These are phyloP conservation scores for Tanaodytes sp. DNA, from an alignment of 2,888 invertebrate genomes.

Conservation along the genomic window DNA sequence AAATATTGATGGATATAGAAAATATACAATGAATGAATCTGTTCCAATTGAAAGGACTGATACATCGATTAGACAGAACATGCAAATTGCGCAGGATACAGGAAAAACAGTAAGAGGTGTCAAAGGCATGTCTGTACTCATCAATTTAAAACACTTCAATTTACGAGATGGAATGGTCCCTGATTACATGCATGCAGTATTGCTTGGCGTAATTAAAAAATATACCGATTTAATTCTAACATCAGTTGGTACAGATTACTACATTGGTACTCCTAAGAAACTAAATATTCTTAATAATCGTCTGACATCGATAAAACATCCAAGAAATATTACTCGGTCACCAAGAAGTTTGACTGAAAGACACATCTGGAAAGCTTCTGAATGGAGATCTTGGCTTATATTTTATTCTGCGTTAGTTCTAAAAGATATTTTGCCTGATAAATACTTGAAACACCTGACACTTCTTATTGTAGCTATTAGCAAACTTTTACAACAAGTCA, in stretches of 20 bases:
- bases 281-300: slow-evolving; percentile 8
- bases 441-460: too few relatives aligned
- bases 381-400: too few relatives aligned
- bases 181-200: slow-evolving; percentile 50
- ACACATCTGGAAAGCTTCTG: too few relatives aligned
- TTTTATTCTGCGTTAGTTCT: too few relatives aligned
- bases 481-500: too few relatives aligned
- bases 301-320: neutral
- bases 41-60: slow-evolving; percentile 19
- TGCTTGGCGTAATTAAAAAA: slow-evolving; percentile 36
- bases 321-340: slow-evolving; percentile 1
- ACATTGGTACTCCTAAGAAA: slow-evolving; percentile 22
- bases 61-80: neutral
- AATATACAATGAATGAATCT: slow-evolving; percentile 15
- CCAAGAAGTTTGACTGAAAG: too few relatives aligned
- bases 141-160: slow-evolving; percentile 39
- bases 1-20: slow-evolving; percentile 1
- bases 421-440: too few relatives aligned
- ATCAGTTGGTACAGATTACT: slow-evolving; percentile 10
- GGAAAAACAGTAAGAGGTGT: slow-evolving; percentile 22
- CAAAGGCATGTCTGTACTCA: slow-evolving; percentile 28
- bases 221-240: slow-evolving; percentile 27
- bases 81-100: neutral
- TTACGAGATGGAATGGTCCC: slow-evolving; percentile 47
- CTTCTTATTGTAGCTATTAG: too few relatives aligned